Evolutionary conservation across 2,797 vertebrate genomes (phyloP), one percentile per base, ranked within the genome.

Genomic region (Chaetophractus vellerosus): DNA sequence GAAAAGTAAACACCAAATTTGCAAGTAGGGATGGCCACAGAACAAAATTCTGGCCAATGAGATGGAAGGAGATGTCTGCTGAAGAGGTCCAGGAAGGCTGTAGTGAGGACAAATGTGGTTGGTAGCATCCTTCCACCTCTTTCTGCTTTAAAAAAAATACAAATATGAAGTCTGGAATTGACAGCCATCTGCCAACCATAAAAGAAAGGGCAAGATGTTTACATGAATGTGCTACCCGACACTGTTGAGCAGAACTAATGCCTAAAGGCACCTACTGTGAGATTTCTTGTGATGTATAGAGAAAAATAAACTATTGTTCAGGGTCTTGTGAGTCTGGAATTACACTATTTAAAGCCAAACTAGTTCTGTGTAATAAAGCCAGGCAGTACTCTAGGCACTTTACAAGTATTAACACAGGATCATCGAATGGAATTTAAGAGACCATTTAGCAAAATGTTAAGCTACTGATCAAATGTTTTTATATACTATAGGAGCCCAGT

Each of bases 361-460:
- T 9, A 74, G 26, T 88, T 41, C 18, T 59, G 50, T 3, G 18
- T 48, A 48, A 68, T 38, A 36, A 68, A 94, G 23, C 15, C 2
- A 90, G 9, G 38, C 10, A 52, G 28, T 23, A 38, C 19, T 85
- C 19, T 71, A 81, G 82, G 28, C 38, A 94, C 24, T 74, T 48
- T 50, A 52, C n/a, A 72, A 85, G 7, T 33, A 86, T 24, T 66
- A 92, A 88, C 21, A 92, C 52, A 78, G 71, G 41, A 69, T 89
- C 80, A 83, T 33, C 64, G 45, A 59, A 74, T 11, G 15, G 52
- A 74, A 85, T 33, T 87, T 83, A 68, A 75, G 66, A 90, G 79
- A n/a, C 26, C n/a, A 71, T 33, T 36, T 88, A 33, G 23, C 28
- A 95, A n/a, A 93, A 84, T 74, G 33, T 88, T 50, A 91, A 89